Conservation (phyloP, 1,140 invertebrate species). For the Drosophila pruinosa region DNA sequence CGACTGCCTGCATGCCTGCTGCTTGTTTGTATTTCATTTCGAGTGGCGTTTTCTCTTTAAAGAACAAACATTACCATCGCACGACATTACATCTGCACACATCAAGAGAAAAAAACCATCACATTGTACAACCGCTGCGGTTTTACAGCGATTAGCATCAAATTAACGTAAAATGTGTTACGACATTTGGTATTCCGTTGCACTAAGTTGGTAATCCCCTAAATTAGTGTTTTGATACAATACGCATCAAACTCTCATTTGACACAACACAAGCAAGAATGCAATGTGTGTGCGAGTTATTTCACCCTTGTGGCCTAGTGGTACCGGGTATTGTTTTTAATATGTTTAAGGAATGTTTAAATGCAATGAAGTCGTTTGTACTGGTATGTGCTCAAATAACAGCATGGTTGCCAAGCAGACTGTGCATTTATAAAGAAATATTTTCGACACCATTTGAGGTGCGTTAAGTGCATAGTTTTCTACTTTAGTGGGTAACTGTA, state of each 20-base stretch:
- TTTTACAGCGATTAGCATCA: not conserved
- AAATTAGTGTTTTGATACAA: not conserved
- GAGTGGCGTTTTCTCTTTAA: slow-evolving; percentile 61
- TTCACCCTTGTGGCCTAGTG: not conserved
- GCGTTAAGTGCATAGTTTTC: not conserved
- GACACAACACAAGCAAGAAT: too few relatives aligned
- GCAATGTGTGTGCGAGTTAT: too few relatives aligned
- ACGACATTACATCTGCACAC: not conserved
- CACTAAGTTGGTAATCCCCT: not conserved
- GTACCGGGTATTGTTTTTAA: not conserved
- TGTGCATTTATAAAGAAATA: not conserved
- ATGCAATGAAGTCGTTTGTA: not conserved
- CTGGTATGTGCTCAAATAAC: not conserved
- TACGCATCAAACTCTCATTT: not conserved
- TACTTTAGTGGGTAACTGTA: not conserved
- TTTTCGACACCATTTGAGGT: not conserved
- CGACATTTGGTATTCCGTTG: not conserved
- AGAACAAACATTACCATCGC: slow-evolving; percentile 14
- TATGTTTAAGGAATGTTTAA: not conserved
- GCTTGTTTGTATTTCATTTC: slow-evolving; percentile 64
- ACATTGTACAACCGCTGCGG: not conserved
- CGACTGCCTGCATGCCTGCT: slow-evolving; percentile 4
- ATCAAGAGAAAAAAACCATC: not conserved
- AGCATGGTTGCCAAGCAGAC: too few relatives aligned
- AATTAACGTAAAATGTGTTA: not conserved